Evolutionary conservation across 2,888 invertebrate genomes (phyloP), one percentile per base, ranked within the genome.

Genomic region (Smittia sp.): DNA sequence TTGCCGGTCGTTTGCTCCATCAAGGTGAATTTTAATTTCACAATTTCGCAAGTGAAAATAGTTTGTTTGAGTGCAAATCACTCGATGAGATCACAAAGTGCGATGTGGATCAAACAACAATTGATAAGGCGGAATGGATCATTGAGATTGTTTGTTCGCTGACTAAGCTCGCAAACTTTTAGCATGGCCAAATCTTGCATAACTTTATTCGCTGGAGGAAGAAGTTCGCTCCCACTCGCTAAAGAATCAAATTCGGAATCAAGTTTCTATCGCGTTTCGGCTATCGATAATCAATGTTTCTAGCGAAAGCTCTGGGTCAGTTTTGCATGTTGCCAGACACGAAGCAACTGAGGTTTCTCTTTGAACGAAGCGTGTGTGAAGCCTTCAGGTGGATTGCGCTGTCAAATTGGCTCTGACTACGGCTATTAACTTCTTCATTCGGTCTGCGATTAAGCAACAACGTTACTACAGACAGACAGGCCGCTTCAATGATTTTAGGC

Each of bases 21-120:
- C 73, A 73, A 73, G 73, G 73, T 73, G 25, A 58, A 69, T 24
- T 38, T 18, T 18, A 58, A 46, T 70, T 68, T 32, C 46, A 1
- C 9, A 27, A 25, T 9, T 15, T 20, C 32, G 6, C 15, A 24
- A 67, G 39, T 46, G 46, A 46, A 46, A 46, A 46, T 11, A 32
- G 32, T 9, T 32, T 32, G 32, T 32, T 32, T 32, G 13, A 46
- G 15, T 46, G 11, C 46, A 46, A 46, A 46, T 46, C 46, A 46
- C n/a, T 46, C 11, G 4, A 13, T 46, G 46, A 46, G 46, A 46
- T 46, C 15, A 46, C n/a, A n/a, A n/a, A n/a, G n/a, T n/a, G n/a
- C n/a, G n/a, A n/a, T n/a, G n/a, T n/a, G n/a, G n/a, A n/a, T n/a
- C n/a, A n/a, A n/a, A n/a, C n/a, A n/a, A n/a, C 46, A n/a, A 15